Percentiles rank a stretch among this genome's conserved stretches.
Conservation (phyloP, 2,888 invertebrate species). For the Mythimna impura region DNA sequence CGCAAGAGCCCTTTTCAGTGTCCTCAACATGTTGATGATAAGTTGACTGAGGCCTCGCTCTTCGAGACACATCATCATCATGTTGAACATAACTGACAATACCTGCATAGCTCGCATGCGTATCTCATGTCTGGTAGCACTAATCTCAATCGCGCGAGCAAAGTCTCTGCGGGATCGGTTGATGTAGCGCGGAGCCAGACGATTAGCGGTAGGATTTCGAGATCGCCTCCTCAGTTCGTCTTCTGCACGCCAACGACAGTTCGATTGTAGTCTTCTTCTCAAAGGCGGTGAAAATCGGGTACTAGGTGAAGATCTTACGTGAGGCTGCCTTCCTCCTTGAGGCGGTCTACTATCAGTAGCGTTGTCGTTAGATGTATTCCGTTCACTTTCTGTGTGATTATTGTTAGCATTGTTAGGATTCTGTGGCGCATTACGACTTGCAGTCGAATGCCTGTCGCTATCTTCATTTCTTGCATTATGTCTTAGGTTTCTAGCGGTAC, state of each 20-base stretch:
- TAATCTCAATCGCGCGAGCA: slow-evolving; percentile 82
- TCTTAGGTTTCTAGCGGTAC: slow-evolving; percentile 67
- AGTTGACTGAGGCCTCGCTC: slow-evolving; percentile 85
- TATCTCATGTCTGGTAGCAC: slow-evolving; percentile 85
- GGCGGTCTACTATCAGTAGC: slow-evolving; percentile 59
- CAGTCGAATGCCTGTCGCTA: slow-evolving; percentile 64
- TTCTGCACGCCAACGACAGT: slow-evolving; percentile 80
- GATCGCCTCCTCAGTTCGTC: slow-evolving; percentile 80
- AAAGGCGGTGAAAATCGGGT: slow-evolving; percentile 72
- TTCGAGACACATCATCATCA: slow-evolving; percentile 89
- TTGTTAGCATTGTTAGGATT: slow-evolving; percentile 57
- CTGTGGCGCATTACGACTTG: slow-evolving; percentile 61
- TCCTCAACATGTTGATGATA: slow-evolving; percentile 85
- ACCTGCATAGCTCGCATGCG: slow-evolving; percentile 89
- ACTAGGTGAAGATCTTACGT: slow-evolving; percentile 68
- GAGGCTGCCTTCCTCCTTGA: slow-evolving; percentile 62
- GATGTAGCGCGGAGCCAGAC: slow-evolving; percentile 74
- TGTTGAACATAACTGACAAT: slow-evolving; percentile 88
- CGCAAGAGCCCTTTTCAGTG: slow-evolving; percentile 86
- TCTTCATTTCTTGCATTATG: slow-evolving; percentile 71
- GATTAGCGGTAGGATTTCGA: slow-evolving; percentile 72
- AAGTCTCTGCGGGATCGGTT: slow-evolving; percentile 80
- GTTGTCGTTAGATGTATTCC: slow-evolving; percentile 64
- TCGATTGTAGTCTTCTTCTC: slow-evolving; percentile 75
- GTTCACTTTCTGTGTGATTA: slow-evolving; percentile 64